A percentile compares a stretch with the other conserved stretches of the same genome.
Conservation (phyloP, 1,140 invertebrate species). For the Bombus picipes region DNA sequence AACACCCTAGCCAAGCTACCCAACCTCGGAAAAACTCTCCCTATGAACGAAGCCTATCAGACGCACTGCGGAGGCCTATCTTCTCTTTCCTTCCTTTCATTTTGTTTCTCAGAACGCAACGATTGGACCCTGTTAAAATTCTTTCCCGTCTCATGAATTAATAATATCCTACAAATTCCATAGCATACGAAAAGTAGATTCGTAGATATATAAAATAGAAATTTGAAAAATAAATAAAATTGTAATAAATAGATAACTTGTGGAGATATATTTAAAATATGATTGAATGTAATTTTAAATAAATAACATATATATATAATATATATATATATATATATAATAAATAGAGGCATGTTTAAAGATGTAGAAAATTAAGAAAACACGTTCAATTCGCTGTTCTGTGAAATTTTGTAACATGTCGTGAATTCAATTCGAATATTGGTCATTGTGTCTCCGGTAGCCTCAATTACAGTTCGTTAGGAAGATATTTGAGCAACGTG, state of each 20-base stretch:
- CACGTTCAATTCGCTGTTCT: no score
- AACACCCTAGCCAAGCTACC: conserved; percentile 36
- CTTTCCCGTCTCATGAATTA: not conserved
- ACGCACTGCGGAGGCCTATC: conserved; percentile 12
- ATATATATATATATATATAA: no score
- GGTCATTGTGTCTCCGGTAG: not conserved
- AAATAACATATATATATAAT: not conserved
- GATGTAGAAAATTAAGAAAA: not conserved
- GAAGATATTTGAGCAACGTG: not conserved
- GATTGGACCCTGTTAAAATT: not conserved
- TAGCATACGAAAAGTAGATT: not conserved
- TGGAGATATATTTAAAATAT: no score
- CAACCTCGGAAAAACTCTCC: conserved; percentile 42
- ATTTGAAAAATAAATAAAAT: not conserved
- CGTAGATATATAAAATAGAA: not conserved
- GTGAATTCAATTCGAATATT: not conserved
- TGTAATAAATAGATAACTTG: no score
- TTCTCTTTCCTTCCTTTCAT: conserved; percentile 15
- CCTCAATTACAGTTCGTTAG: conserved; percentile 21
- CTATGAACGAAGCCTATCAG: conserved; percentile 38
- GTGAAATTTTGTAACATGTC: no score
- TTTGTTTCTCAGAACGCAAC: not conserved
- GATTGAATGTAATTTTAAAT: no score
- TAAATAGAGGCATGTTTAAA: not conserved
- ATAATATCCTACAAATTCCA: not conserved